Percentiles rank a stretch among this genome's conserved stretches.
Evolutionary conservation across 2,113 vertebrate genomes (phyloP).

Genomic region (Lepus timidus): DNA sequence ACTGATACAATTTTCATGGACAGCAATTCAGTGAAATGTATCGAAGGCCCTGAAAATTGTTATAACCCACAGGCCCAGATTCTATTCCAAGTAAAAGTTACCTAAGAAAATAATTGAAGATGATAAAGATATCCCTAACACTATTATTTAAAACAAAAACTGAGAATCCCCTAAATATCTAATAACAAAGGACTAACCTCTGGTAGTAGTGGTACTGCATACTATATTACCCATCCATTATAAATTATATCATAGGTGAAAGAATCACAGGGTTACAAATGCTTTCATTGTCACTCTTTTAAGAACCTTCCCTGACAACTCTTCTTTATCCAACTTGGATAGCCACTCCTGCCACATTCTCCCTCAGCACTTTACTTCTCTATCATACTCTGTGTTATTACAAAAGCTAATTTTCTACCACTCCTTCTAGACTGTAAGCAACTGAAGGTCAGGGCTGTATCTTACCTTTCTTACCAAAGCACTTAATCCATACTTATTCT

Average conservation of each 20-base stretch:
- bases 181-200: slow-evolving; percentile 38
- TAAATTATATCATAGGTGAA: slow-evolving; percentile 2
- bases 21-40: background rate
- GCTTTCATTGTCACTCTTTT: background rate
- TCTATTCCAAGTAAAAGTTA: slow-evolving; percentile 50
- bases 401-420: background rate
- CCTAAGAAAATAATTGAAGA: slow-evolving; percentile 56
- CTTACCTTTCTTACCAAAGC: slow-evolving; percentile 42
- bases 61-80: slow-evolving; percentile 19
- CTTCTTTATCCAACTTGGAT: background rate
- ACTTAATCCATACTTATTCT: slow-evolving; percentile 21
- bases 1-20: background rate
- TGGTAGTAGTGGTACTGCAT: background rate
- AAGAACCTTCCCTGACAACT: slow-evolving; percentile 23
- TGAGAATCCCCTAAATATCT: slow-evolving; percentile 4
- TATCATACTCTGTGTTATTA: background rate
- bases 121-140: slow-evolving; percentile 7
- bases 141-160: slow-evolving; percentile 40
- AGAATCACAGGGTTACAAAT: slow-evolving; percentile 50
- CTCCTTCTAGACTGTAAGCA: slow-evolving; percentile 6
- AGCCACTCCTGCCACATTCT: background rate
- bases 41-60: slow-evolving; percentile 56
- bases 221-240: background rate
- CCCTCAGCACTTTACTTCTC: background rate
- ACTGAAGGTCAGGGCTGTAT: background rate